Percentiles rank a stretch among this genome's conserved stretches.
Conservation (phyloP, 2,113 vertebrate genomes). For the Tragelaphus imberbis region DNA sequence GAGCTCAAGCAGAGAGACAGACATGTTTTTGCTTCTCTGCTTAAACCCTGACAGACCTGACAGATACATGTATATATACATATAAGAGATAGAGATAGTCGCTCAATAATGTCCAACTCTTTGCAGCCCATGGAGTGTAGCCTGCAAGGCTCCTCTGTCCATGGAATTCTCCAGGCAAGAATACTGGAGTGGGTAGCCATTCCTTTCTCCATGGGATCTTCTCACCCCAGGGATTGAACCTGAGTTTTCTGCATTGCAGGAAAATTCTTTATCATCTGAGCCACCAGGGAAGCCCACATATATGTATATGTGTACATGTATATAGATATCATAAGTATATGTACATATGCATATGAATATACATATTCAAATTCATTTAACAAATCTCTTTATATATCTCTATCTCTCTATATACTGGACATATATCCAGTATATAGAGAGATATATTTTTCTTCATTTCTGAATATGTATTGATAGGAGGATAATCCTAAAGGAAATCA, state of each 20-base stretch:
- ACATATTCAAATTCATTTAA: background rate
- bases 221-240: background rate
- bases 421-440: background rate
- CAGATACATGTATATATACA: background rate
- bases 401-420: background rate
- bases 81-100: background rate
- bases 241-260: background rate
- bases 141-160: background rate
- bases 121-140: background rate
- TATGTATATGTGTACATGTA: background rate
- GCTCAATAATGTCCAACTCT: background rate
- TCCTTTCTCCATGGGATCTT: background rate
- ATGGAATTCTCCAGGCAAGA: background rate
- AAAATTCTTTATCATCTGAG: background rate
- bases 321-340: background rate
- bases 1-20: background rate
- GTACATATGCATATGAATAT: background rate
- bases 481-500: background rate
- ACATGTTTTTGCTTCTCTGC: background rate
- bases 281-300: background rate
- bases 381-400: background rate
- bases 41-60: background rate
- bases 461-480: background rate
- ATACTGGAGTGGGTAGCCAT: background rate
- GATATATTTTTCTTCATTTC: background rate